These are phyloP conservation scores for Xiphydria camelus DNA, from an alignment of 2,888 invertebrate species.

Conservation along the genomic window DNA sequence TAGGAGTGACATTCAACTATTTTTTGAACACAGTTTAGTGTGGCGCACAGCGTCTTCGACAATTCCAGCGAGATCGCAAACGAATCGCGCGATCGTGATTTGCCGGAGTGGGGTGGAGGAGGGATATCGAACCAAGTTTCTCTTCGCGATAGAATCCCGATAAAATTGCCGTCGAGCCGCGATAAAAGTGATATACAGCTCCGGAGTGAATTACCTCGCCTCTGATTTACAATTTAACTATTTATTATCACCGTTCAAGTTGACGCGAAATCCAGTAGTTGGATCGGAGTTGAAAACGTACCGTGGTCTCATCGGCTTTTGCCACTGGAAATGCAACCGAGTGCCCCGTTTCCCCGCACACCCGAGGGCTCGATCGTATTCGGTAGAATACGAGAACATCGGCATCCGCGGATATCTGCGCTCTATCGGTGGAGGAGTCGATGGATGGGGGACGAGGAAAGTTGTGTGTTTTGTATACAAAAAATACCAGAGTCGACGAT, in stretches of 20 bases:
- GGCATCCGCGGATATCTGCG: too few species aligned
- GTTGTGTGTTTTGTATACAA: too few species aligned
- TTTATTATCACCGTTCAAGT: conserved; percentile 36
- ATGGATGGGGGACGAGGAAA: too few species aligned
- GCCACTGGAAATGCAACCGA: conserved; percentile 55
- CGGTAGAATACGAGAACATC: too few species aligned
- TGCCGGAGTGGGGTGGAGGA: background rate
- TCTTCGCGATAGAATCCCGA: conserved; percentile 27
- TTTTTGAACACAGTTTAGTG: conserved; percentile 57
- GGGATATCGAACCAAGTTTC: background rate
- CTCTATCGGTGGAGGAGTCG: too few species aligned
- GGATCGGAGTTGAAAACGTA: conserved; percentile 38
- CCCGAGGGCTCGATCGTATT: too few species aligned
- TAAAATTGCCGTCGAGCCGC: conserved; percentile 48
- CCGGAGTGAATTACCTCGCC: conserved; percentile 43
- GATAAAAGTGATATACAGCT: conserved; percentile 47
- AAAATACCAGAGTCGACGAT: too few species aligned
- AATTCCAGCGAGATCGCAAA: background rate
- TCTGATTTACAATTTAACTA: conserved; percentile 26
- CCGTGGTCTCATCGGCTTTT: conserved; percentile 32
- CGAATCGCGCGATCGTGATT: background rate
- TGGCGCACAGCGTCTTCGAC: conserved; percentile 46
- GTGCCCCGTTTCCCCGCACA: background rate
- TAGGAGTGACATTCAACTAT: conserved; percentile 37
- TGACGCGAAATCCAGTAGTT: conserved; percentile 40